Evolutionary conservation across 2,888 invertebrate species (phyloP).

Genomic region (Isotomurus palustris): DNA sequence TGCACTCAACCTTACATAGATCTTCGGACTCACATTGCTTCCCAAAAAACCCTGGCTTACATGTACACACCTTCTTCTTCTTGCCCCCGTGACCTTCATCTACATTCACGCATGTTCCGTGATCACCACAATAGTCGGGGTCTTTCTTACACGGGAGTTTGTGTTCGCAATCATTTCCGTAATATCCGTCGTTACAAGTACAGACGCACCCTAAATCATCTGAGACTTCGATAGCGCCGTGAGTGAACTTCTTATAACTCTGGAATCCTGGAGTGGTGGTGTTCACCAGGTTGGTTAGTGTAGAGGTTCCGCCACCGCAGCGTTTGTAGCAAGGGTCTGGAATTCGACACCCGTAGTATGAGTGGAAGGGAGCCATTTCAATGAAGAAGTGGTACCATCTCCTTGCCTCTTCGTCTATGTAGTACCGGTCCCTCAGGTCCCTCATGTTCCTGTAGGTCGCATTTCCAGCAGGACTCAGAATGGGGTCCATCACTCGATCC

Average conservation of each 20-base stretch:
- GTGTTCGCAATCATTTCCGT: background rate
- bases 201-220: background rate
- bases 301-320: too few species aligned
- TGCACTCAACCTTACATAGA: background rate
- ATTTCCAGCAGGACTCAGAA: background rate
- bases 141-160: background rate
- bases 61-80: conserved; percentile 1
- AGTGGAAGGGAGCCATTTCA: background rate
- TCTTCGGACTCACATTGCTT: conserved; percentile 1
- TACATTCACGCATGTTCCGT: background rate
- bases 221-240: too few species aligned
- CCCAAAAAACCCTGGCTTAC: background rate
- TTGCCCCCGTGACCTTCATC: background rate
- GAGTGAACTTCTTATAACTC: too few species aligned
- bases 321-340: background rate
- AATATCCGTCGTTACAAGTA: conserved; percentile 1
- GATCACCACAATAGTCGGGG: background rate
- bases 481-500: background rate
- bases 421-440: background rate
- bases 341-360: conserved; percentile 3
- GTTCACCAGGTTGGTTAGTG: too few species aligned
- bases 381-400: conserved; percentile 1
- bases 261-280: too few species aligned
- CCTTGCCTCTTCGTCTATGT: too few species aligned
- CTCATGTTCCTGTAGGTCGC: background rate